Evolutionary conservation across 2,113 vertebrate species (phyloP), one percentile per base, ranked within the genome.

Genomic region (Acrocephalus arundinaceus): DNA sequence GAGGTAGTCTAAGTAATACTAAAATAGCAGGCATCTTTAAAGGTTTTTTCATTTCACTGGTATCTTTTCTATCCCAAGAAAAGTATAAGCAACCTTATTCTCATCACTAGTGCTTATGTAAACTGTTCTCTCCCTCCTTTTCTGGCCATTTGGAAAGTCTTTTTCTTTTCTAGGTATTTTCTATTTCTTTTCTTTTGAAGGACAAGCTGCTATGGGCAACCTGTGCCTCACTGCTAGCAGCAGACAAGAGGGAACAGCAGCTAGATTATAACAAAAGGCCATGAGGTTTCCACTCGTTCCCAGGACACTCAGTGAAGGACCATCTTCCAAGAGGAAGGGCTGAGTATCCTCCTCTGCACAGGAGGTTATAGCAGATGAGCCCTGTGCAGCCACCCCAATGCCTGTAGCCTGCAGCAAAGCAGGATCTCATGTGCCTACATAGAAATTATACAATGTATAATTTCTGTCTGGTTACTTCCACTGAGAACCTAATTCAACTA

Each of bases 401-500:
- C 13, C 37, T 30, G 24, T 13, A 71, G 37, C 43, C 41, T 49
- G 24, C 25, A 75, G 17, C 58, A 80, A 61, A 89, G 43, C 25
- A 76, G 49, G n/a, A 63, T 25, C 17, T 73, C 45, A 14, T 1
- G 1, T 23, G 21, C 2, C 0, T 57, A 3, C 24, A 2, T 2
- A 54, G 33, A 54, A n/a, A n/a, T n/a, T n/a, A n/a, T n/a, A 79
- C 11, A 27, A 41, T 1, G 8, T 21, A 14, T 4, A 7, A 48
- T 43, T 75, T 73, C 71, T 76, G 24, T 13, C 51, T 49, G 55
- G 25, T 24, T 80, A 15, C 28, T 73, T 76, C n/a, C 31, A 74
- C 37, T 52, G 41, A 77, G 22, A 84, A 84, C 8, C 10, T 76
- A n/a, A 66, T 86, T 84, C 59, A 86, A n/a, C 5, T 49, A 28